These are phyloP conservation scores for Novumbra hubbsi DNA, from an alignment of 2,797 vertebrate genomes.

Conservation along the genomic window DNA sequence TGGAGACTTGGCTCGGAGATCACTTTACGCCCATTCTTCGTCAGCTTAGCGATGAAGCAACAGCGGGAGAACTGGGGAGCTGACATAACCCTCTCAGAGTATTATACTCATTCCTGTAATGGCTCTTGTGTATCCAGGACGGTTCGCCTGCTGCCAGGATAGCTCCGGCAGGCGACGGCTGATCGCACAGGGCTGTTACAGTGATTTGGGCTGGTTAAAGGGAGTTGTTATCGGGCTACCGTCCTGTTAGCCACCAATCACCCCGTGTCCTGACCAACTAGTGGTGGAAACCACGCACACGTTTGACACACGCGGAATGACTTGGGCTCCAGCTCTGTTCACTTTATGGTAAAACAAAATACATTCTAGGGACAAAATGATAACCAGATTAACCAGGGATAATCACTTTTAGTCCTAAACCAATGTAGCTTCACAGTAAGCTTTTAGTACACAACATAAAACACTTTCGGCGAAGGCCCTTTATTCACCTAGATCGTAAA, in stretches of 20 bases:
- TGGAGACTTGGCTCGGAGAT: no score
- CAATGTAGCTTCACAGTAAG: no score
- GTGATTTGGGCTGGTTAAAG: slow-evolving; percentile 50
- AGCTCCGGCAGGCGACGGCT: slow-evolving; percentile 1
- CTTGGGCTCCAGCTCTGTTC: no score
- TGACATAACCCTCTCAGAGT: background rate
- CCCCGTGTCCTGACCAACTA: slow-evolving; percentile 26
- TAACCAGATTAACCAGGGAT: no score
- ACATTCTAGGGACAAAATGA: no score
- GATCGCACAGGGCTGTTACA: slow-evolving; percentile 22
- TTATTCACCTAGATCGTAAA: no score
- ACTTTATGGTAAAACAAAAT: no score
- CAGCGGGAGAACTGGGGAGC: background rate
- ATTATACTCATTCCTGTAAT: background rate
- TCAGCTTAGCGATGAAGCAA: slow-evolving; percentile 17
- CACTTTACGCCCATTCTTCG: background rate
- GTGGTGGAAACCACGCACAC: no score
- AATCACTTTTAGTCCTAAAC: no score
- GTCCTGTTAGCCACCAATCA: slow-evolving; percentile 13
- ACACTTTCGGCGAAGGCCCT: no score
- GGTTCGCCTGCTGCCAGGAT: background rate
- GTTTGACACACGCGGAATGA: no score
- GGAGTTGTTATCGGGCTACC: slow-evolving; percentile 36
- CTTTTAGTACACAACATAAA: no score
- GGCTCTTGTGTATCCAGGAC: background rate